Conservation (phyloP, 2,113 vertebrate species). For the Gavialis gangeticus region DNA sequence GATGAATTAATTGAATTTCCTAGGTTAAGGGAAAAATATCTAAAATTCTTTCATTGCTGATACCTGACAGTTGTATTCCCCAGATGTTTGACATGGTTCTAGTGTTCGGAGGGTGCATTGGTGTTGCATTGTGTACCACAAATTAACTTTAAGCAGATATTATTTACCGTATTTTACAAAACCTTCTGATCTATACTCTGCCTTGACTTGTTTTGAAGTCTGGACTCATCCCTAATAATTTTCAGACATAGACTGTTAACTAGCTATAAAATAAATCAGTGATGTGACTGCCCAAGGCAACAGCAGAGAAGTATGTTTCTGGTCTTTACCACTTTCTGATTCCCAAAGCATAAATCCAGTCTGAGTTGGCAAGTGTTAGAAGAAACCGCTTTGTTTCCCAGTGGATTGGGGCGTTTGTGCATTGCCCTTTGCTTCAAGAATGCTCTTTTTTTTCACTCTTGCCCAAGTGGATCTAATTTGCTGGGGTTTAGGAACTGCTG, state of each 20-base stretch:
- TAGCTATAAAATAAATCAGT: conserved; percentile 48
- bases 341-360: background rate
- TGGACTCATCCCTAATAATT: conserved; percentile 33
- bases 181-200: background rate
- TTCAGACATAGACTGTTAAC: conserved; percentile 49
- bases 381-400: background rate
- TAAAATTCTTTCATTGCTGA: too few relatives aligned
- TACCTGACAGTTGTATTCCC: too few relatives aligned
- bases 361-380: background rate
- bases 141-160: too few relatives aligned
- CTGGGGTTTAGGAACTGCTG: too few relatives aligned
- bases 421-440: background rate
- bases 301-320: conserved; percentile 32
- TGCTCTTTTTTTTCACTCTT: background rate
- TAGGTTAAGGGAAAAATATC: too few relatives aligned
- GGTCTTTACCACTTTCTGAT: conserved; percentile 36
- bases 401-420: background rate
- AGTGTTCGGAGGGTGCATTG: background rate
- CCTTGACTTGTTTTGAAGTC: conserved; percentile 9
- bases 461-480: too few relatives aligned
- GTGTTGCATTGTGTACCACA: background rate
- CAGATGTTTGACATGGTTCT: background rate
- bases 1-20: too few relatives aligned
- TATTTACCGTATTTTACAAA: too few relatives aligned
- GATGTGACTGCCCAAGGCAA: conserved; percentile 41